Evolutionary conservation across 2,797 vertebrate genomes (phyloP), one percentile per base, ranked within the genome.

Genomic region (Mastacembelus armatus): DNA sequence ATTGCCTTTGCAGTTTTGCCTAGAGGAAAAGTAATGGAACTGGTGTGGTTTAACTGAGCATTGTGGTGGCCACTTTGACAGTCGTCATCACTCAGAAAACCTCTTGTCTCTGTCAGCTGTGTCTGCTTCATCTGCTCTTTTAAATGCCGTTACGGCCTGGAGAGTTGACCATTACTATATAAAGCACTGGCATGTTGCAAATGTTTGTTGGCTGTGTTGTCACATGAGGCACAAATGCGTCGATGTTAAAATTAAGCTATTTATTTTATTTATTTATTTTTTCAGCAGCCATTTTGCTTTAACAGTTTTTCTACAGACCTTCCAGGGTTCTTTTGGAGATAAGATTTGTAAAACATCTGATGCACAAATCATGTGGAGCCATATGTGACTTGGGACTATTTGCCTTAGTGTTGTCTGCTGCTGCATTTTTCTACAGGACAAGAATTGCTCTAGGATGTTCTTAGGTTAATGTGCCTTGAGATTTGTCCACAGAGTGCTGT

Each of bases 1-100:
- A 68, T 39, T 51, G 52, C 54, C 50, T 60, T 50, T 48, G 39
- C 33, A 27, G 48, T 50, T 78, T 72, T 26, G 74, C 79, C 77
- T 51, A 67, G 40, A 57, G 77, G 71, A 43, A n/a, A 49, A 54
- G 73, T 78, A 57, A 80, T 57, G 26, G 71, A 76, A 69, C 64
- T 27, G 19, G 24, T 2, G 38, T 24, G 45, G 51, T 62, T 38
- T 40, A 49, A 54, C 55, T 7, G 33, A 65, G 66, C 51, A 15
- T 60, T 33, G 52, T 19, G 26, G 54, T 22, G 38, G 55, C 43
- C 29, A 18, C 50, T 76, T 24, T 73, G 81, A 81, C 76, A 66
- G 47, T 62, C 71, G 48, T 5, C 77, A 71, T 84, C 74, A 39
- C 39, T 84, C 77, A 68, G 45, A 50, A 48, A 56, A 15, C 29